Percentiles rank a stretch among this genome's conserved stretches.
phyloP scores from a whole-genome alignment of 2,113 vertebrate species.

The Ardeotis arabs region DNA sequence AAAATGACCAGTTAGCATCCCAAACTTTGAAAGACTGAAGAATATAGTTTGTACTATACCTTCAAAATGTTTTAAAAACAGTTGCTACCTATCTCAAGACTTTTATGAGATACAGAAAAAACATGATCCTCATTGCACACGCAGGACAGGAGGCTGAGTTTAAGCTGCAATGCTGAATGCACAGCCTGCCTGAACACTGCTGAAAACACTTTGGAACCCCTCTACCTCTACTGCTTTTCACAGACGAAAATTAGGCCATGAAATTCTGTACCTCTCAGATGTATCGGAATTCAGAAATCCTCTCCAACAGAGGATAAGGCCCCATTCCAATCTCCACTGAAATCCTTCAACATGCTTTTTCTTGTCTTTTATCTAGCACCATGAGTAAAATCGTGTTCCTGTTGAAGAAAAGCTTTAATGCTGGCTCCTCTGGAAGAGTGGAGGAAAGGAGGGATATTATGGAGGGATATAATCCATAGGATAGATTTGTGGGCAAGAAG shows the following conservation, averaged over 20 bases:
- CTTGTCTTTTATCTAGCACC: background rate
- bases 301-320: background rate
- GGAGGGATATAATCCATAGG: background rate
- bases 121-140: background rate
- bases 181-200: background rate
- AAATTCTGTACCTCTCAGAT: background rate
- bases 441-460: too few relatives aligned
- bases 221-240: background rate
- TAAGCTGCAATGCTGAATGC: background rate
- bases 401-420: background rate
- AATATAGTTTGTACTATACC: background rate
- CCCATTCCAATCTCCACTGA: background rate
- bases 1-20: background rate
- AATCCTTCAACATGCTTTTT: background rate
- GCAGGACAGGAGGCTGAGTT: background rate
- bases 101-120: background rate
- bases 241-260: background rate
- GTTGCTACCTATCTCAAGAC: background rate
- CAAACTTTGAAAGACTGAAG: background rate
- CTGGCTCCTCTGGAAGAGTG: background rate
- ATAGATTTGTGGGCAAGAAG: background rate
- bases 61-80: background rate
- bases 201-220: background rate
- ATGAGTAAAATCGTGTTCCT: background rate
- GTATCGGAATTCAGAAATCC: background rate